Base-by-base conservation (phyloP, 2,888 invertebrate genomes). In the Ramazzottius varieornatus region DNA sequence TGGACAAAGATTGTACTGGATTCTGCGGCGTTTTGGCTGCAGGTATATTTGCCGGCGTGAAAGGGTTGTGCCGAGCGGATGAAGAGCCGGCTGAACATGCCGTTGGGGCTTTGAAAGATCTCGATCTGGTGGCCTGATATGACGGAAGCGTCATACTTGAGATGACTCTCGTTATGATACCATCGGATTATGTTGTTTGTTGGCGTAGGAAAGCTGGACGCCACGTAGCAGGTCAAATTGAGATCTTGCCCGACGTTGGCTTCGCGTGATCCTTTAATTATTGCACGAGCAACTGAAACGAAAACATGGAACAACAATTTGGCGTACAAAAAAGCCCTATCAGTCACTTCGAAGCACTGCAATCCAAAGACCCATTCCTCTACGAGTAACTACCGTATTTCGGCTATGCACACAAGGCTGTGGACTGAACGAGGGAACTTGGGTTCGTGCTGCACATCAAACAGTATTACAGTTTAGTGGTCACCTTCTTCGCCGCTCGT, bases 261-360 rank as follows among this genome's bases (percentile, higher is more conserved):
- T 29, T 54, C 54, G 4, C n/a, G 54, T 16, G 8, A 8, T 4
- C 54, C 54, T 54, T 54, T 54, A 24, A 54, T 54, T 13, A 54
- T 54, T 16, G 54, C 54, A 13, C 54, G 54, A 54, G 54, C 54
- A 54, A 54, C 54, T 54, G 54, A 29, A 54, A 54, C n/a, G 20
- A 54, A 16, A 54, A 8, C 40, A 20, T 8, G 40, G 40, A n/a
- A n/a, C n/a, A n/a, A n/a, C n/a, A n/a, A n/a, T n/a, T n/a, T n/a
- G n/a, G n/a, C n/a, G n/a, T n/a, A n/a, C n/a, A n/a, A n/a, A n/a
- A n/a, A n/a, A n/a, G n/a, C n/a, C n/a, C n/a, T n/a, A n/a, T n/a
- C n/a, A n/a, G n/a, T n/a, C n/a, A n/a, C n/a, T n/a, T n/a, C n/a
- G n/a, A n/a, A n/a, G n/a, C n/a, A n/a, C n/a, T n/a, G n/a, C n/a